Percentiles rank a stretch among this genome's conserved stretches.
phyloP scores from a whole-genome alignment of 2,797 vertebrate genomes.

The Acanthurus lineatus region DNA sequence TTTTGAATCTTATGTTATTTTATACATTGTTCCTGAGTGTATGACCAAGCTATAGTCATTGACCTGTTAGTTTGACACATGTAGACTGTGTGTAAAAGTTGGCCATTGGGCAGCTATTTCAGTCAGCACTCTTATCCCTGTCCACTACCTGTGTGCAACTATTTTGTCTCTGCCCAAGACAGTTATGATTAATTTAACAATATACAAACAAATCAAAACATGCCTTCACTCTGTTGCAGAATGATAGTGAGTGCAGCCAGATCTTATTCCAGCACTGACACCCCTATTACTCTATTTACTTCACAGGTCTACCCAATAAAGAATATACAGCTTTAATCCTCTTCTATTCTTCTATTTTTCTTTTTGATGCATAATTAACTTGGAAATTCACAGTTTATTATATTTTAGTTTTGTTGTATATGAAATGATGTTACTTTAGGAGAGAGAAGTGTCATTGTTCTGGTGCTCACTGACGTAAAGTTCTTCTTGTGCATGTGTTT shows the following conservation, averaged over 20 bases:
- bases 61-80: not conserved
- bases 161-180: too few relatives aligned
- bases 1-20: not conserved
- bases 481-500: conserved; percentile 36
- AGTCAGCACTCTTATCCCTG: too few relatives aligned
- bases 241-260: too few relatives aligned
- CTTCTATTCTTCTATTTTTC: not conserved
- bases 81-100: not conserved
- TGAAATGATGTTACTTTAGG: not conserved
- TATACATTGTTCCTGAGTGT: not conserved
- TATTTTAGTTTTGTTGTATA: not conserved
- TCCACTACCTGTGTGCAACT: too few relatives aligned
- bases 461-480: too few relatives aligned
- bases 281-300: too few relatives aligned
- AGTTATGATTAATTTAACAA: too few relatives aligned
- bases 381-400: not conserved
- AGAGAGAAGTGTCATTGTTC: not conserved
- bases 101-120: too few relatives aligned
- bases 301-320: too few relatives aligned
- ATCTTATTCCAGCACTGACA: too few relatives aligned
- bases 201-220: too few relatives aligned
- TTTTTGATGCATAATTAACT: not conserved
- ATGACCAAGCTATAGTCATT: not conserved
- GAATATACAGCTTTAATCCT: not conserved
- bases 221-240: too few relatives aligned